Base-by-base conservation (phyloP, 2,113 vertebrate genomes). In the Cettia cetti region DNA sequence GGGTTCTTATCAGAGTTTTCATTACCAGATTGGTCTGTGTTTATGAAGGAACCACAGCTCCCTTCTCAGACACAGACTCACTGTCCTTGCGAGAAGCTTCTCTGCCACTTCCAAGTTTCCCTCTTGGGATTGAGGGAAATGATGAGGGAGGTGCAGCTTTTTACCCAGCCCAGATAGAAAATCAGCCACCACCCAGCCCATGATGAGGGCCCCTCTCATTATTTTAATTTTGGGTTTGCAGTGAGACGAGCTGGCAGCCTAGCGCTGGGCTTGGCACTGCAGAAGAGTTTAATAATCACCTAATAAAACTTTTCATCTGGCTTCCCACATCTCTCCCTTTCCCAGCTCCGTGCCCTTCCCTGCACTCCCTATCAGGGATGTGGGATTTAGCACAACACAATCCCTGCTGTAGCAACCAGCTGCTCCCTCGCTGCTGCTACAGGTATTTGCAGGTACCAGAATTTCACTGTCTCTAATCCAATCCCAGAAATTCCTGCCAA, bases 301-400 rank as follows among this genome's bases (percentile, higher is more conserved):
- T 95, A 88, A 92, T 97, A 96, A 96, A 97, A 95, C 76, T 93
- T 92, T 86, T 97, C 84, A 93, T 96, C 85, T 87, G 83, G 88
- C 86, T 97, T 95, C 86, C 93, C 82, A 81, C 68, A 78, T 93
- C 63, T 63, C 81, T 90, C 33, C 49, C 56, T 90, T 82, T 86
- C 76, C 79, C 71, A 93, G 56, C 52, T 88, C 60, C 18, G 6
- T 65, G 52, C 54, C 69, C 72, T 87, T 76, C 50, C 65, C 35
- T 89, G 56, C 45, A 19, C 64, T 70, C 50, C 27, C 50, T 76
- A 23, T 82, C 81, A 75, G 14, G 78, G 75, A 75, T 68, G 7
- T 2, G 26, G 74, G 31, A 6, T 59, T 82, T 78, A 57, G 42
- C 44, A 59, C 5, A 75, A 74, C 37, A 39, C 31, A 53, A 10